phyloP scores from a whole-genome alignment of 2,113 vertebrate species.

The Hemicordylus capensis region DNA sequence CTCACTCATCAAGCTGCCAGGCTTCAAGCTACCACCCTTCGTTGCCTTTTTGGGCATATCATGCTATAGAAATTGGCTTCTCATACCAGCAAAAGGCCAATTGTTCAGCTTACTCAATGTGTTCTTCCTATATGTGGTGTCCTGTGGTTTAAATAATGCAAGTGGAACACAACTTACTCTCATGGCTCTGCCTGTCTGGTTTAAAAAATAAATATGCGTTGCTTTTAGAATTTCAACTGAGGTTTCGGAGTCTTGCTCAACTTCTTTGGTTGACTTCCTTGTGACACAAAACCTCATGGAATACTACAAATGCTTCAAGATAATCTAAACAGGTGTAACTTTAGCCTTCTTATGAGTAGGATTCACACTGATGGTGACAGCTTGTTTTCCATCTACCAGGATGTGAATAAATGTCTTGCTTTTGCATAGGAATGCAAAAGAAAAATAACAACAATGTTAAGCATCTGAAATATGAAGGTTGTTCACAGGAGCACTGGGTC shows the following conservation, averaged over 20 bases:
- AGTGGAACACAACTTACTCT: background rate
- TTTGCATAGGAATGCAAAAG: no score
- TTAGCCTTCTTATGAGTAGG: background rate
- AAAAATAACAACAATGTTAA: no score
- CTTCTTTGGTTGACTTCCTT: background rate
- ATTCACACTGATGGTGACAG: background rate
- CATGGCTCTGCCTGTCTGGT: background rate
- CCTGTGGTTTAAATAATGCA: background rate
- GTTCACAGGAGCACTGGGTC: no score
- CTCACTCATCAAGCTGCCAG: conserved; percentile 10
- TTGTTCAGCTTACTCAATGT: background rate
- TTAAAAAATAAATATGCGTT: background rate
- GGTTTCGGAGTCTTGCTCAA: background rate
- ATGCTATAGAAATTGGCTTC: background rate
- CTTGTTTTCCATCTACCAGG: no score
- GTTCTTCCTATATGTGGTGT: background rate
- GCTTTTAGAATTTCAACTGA: background rate
- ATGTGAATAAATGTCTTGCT: no score
- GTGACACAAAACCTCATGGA: background rate
- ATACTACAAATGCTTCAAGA: background rate
- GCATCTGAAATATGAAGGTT: no score
- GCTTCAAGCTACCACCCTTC: background rate
- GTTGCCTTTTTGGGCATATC: conserved; percentile 3
- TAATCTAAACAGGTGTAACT: background rate
- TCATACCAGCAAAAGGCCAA: background rate